These are phyloP conservation scores for Ornithoptera alexandrae DNA, from an alignment of 2,888 invertebrate species.

Conservation along the genomic window DNA sequence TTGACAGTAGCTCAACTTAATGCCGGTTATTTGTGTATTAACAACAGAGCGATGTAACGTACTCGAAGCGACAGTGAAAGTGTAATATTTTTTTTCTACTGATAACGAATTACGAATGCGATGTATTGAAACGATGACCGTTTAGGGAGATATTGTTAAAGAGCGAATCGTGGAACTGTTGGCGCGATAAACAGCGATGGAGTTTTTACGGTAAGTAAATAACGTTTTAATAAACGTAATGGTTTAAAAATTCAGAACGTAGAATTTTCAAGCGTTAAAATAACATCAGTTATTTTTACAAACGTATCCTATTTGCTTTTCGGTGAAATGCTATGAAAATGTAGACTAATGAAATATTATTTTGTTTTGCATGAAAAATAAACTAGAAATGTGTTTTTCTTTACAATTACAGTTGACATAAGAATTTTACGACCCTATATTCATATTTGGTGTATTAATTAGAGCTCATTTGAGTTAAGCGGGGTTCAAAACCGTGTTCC, in stretches of 20 bases:
- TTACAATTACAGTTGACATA: neutral
- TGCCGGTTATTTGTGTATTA: slow-evolving; percentile 54
- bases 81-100: slow-evolving; percentile 47
- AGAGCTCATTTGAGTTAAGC: neutral
- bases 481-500: neutral
- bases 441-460: neutral
- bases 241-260: neutral
- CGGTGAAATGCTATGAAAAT: neutral
- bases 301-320: neutral
- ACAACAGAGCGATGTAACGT: slow-evolving; percentile 44
- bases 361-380: neutral
- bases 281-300: neutral
- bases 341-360: neutral
- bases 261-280: slow-evolving; percentile 1
- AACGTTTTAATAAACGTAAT: neutral
- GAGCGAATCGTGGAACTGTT: slow-evolving; percentile 49
- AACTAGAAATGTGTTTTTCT: neutral
- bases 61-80: slow-evolving; percentile 51
- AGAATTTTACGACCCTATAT: neutral
- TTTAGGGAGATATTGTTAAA: slow-evolving; percentile 46
- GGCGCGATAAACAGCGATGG: slow-evolving; percentile 56
- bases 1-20: slow-evolving; percentile 63
- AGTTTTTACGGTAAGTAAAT: slow-evolving; percentile 62
- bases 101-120: slow-evolving; percentile 44
- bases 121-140: slow-evolving; percentile 48